These are phyloP conservation scores for Eolophus roseicapilla DNA, from an alignment of 2,113 vertebrate species.

Conservation along the genomic window DNA sequence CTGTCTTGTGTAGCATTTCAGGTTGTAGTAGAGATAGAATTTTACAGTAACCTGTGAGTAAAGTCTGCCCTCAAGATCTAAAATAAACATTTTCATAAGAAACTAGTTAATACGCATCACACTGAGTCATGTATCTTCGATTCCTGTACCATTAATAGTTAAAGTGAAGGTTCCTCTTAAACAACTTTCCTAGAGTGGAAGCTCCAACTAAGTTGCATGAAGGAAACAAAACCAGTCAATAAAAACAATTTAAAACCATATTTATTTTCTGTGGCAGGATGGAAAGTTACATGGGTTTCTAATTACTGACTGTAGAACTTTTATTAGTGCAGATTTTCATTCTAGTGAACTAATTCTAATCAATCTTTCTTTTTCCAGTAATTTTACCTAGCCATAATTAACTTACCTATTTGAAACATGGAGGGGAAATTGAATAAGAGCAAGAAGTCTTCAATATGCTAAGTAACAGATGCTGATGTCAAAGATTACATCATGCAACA, in stretches of 20 bases:
- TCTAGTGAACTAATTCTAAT: background rate
- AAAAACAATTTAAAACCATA: background rate
- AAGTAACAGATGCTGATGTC: background rate
- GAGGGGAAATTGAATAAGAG: background rate
- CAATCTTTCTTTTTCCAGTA: background rate
- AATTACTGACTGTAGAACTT: background rate
- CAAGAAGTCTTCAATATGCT: background rate
- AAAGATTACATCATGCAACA: background rate
- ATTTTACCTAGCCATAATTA: background rate
- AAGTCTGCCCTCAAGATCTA: background rate
- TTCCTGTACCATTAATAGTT: background rate
- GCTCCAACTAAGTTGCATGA: background rate
- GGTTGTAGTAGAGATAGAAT: background rate
- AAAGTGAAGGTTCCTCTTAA: background rate
- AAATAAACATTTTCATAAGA: background rate
- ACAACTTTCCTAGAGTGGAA: background rate
- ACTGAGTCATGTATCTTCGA: background rate
- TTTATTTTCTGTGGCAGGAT: background rate
- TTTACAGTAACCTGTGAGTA: background rate
- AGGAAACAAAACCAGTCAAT: background rate
- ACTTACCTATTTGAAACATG: background rate
- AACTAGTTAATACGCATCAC: background rate
- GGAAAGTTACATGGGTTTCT: background rate
- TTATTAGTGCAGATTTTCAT: background rate
- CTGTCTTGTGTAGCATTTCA: background rate